Conservation (phyloP, 2,113 vertebrate genomes). For the Platanista minor region DNA sequence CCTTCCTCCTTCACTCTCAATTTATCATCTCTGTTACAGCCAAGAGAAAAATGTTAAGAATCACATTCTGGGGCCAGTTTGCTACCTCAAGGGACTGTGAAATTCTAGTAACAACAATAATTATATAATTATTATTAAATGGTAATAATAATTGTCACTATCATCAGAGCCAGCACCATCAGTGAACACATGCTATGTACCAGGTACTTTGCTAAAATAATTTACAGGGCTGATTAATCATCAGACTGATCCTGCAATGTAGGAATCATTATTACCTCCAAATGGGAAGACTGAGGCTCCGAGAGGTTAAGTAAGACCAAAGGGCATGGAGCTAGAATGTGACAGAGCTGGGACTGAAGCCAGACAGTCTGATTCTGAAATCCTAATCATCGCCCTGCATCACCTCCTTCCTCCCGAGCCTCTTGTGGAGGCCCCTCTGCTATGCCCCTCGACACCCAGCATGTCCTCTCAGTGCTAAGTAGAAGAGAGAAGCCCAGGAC, state of each 20-base stretch:
- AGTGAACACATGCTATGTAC: not conserved
- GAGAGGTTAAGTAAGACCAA: not conserved
- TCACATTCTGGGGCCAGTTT: not conserved
- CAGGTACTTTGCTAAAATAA: not conserved
- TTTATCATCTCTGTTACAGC: not conserved
- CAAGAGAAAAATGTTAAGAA: not conserved
- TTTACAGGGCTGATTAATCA: not conserved
- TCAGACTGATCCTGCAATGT: not conserved
- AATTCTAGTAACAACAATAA: not conserved
- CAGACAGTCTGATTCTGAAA: not conserved
- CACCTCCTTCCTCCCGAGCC: not conserved
- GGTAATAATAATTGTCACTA: not conserved
- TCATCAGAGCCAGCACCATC: not conserved
- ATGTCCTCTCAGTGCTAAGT: not conserved
- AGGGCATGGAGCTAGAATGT: no score
- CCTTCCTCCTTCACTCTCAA: not conserved
- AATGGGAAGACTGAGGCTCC: not conserved
- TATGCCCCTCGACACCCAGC: not conserved
- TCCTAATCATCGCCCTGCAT: fast-evolving
- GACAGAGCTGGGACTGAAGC: not conserved
- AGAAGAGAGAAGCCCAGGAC: not conserved
- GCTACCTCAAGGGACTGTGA: not conserved
- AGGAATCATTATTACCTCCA: not conserved
- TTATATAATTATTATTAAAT: not conserved
- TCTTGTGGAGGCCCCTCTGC: fast-evolving